Conservation (phyloP, 2,797 vertebrate species). For the Phrynocephalus guinanensis region DNA sequence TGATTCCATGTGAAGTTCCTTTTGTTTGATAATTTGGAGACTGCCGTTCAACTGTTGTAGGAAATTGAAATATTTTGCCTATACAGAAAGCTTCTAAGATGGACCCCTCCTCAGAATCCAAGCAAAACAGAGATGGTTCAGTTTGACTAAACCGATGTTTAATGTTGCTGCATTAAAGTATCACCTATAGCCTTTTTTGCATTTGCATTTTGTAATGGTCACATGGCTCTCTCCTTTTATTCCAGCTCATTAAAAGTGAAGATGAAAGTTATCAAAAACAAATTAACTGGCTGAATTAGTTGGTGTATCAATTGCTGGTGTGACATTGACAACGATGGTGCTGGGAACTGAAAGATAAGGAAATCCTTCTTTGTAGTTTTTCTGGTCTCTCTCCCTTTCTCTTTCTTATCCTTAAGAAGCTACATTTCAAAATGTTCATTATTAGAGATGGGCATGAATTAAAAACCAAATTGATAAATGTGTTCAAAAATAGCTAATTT, state of each 20-base stretch:
- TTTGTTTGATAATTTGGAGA: background rate
- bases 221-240: too few species aligned
- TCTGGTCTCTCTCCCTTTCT: background rate
- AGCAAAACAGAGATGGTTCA: background rate
- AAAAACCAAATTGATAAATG: too few species aligned
- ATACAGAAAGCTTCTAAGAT: background rate
- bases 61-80: background rate
- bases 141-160: background rate
- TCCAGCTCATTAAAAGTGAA: background rate
- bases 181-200: too few species aligned
- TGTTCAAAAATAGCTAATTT: too few species aligned
- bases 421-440: background rate
- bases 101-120: too few species aligned
- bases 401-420: background rate
- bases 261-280: background rate
- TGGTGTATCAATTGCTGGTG: background rate
- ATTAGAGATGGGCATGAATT: too few species aligned
- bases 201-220: too few species aligned
- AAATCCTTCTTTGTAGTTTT: background rate
- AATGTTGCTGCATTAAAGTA: background rate
- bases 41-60: background rate
- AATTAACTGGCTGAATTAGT: background rate
- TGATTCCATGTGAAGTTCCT: fast-evolving
- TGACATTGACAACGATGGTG: background rate
- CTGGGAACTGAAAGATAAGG: background rate